Evolutionary conservation across 2,888 invertebrate genomes (phyloP).

Genomic region (Spisula solida): DNA sequence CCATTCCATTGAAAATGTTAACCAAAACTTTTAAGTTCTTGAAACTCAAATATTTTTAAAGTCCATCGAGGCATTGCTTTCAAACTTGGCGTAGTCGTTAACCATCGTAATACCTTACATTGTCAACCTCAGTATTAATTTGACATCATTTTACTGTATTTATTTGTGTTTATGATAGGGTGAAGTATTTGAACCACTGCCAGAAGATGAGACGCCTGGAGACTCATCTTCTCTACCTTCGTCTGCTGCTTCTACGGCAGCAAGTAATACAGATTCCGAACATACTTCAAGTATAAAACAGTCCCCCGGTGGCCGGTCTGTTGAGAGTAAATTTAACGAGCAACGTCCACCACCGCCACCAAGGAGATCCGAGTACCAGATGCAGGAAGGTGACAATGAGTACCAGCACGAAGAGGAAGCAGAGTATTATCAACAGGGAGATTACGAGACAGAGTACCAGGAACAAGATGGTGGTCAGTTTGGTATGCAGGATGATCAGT

Average conservation of each 20-base stretch:
- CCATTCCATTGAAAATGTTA: too few relatives aligned
- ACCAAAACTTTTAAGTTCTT: too few relatives aligned
- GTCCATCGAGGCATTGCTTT: too few relatives aligned
- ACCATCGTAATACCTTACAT: too few relatives aligned
- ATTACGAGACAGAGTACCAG: background rate
- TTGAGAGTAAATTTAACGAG: conserved; percentile 7
- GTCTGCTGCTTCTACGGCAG: conserved; percentile 18
- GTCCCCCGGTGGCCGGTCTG: background rate
- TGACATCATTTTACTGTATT: too few relatives aligned
- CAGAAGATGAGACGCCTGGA: conserved; percentile 57
- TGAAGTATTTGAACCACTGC: conserved; percentile 67
- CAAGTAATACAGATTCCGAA: background rate
- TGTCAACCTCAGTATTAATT: too few relatives aligned
- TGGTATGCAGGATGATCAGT: background rate
- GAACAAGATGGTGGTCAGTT: conserved; percentile 15
- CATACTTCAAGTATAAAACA: background rate
- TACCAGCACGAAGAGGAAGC: conserved; percentile 30
- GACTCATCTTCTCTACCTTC: conserved; percentile 31
- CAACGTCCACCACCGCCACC: conserved; percentile 30
- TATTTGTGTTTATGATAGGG: conserved; percentile 50
- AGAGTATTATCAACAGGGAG: conserved; percentile 17
- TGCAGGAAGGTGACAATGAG: background rate
- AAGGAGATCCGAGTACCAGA: background rate
- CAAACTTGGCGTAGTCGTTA: too few relatives aligned
- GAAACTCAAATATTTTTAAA: too few relatives aligned